Conservation (phyloP, 2,888 invertebrate species). For the Rapana venosa region DNA sequence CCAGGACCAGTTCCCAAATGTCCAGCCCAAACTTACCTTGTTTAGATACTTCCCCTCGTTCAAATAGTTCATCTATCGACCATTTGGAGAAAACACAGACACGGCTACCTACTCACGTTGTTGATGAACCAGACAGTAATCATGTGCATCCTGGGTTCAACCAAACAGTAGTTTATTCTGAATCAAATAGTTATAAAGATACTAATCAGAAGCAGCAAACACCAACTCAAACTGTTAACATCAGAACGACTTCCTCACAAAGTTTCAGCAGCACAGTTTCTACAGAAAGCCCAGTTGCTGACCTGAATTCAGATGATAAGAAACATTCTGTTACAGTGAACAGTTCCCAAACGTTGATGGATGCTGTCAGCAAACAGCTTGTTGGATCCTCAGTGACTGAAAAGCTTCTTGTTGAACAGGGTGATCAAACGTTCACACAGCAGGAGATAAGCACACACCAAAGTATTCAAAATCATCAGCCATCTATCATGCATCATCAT, state of each 20-base stretch:
- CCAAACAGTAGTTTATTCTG: neutral
- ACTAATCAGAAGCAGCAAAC: neutral
- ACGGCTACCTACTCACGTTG: neutral
- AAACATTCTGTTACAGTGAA: neutral
- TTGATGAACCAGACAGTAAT: neutral
- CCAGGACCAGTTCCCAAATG: neutral
- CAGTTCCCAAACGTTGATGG: neutral
- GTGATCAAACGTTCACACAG: neutral
- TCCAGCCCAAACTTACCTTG: neutral
- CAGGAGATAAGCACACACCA: neutral
- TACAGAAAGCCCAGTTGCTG: neutral
- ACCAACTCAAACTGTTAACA: too few species aligned
- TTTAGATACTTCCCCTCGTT: neutral
- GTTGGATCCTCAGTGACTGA: neutral
- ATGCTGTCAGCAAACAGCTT: neutral
- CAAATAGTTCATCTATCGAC: conserved; percentile 6
- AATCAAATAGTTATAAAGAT: neutral
- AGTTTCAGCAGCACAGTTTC: neutral
- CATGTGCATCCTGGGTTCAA: neutral
- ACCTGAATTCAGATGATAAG: neutral
- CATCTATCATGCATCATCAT: neutral
- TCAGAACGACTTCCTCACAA: neutral
- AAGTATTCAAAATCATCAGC: neutral
- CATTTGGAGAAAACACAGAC: neutral
- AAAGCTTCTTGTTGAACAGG: neutral